Base-by-base conservation (phyloP, 2,113 vertebrate genomes). In the Macroglossus sobrinus region DNA sequence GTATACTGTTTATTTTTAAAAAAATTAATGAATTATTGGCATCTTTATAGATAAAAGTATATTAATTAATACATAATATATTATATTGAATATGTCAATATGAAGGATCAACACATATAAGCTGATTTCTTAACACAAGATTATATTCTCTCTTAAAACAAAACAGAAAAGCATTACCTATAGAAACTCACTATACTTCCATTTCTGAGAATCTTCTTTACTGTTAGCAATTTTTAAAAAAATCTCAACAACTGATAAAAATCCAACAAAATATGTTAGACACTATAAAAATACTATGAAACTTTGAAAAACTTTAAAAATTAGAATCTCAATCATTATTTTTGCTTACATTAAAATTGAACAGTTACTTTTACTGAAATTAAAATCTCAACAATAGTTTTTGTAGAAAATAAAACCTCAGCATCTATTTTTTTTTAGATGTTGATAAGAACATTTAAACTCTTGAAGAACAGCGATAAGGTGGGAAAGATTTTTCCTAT, bases 391-490 rank as follows among this genome's bases (percentile, higher is more conserved):
- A 33, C 4, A 92, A 21, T n/a, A 92, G 43, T 30, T 81, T 84
- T 68, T 90, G 12, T 80, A 61, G 15, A 92, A 84, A 92, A 64
- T 76, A 81, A 81, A 94, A 86, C 81, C 12, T 89, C 69, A 94
- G 59, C 30, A 89, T 47, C 18, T 71, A 78, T 47, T 43, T 11
- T 88, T 88, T 78, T 57, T 55, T 84, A 84, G 35, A 57, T 57
- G 59, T n/a, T 84, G 30, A 69, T 87, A 47, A 38, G 66, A 95
- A 75, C 24, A 84, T 33, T 59, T 68, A 63, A 74, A 80, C 66
- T 68, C 40, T 80, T 72, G 16, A 35, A 53, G 5, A 59, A 81
- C 12, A 89, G 61, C 5, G 66, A 38, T 28, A 14, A 40, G 26
- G 4, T 43, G 7, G 26, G 33, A 85, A 85, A 84, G 22, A 86